These are phyloP conservation scores for Chrysemys picta DNA, from an alignment of 2,113 vertebrate species.

Conservation along the genomic window DNA sequence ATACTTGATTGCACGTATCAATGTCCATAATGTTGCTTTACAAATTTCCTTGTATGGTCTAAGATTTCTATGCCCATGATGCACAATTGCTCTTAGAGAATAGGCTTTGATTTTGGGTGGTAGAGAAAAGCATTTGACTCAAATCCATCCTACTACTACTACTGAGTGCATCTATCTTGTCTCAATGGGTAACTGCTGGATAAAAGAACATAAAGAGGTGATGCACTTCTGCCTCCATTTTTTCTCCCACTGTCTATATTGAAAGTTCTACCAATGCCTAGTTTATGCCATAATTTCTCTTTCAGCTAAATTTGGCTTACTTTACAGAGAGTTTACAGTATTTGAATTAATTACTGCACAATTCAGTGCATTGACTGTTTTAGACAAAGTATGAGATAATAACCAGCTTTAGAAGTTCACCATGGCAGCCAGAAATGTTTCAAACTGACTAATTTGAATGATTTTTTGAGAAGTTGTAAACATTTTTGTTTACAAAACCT, in stretches of 20 bases:
- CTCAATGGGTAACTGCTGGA: not conserved
- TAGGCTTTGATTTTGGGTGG: not conserved
- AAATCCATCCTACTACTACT: not conserved
- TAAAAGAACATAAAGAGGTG: not conserved
- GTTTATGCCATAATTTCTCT: not conserved
- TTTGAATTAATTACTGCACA: not conserved
- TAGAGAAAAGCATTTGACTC: not conserved
- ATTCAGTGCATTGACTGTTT: not conserved
- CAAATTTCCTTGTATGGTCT: not conserved
- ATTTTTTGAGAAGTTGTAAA: not conserved
- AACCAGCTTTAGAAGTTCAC: not conserved
- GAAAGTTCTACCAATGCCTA: not conserved
- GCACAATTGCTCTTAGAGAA: not conserved
- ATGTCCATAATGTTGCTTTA: not conserved
- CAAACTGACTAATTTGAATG: not conserved
- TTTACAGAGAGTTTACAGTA: not conserved
- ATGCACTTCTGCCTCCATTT: not conserved
- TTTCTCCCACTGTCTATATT: not conserved
- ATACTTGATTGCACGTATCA: not conserved
- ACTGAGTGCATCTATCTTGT: not conserved
- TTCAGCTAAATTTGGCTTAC: not conserved
- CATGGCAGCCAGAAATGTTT: not conserved
- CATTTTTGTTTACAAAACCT: not conserved
- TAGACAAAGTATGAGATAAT: too few species aligned
- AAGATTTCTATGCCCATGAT: not conserved